Base-by-base conservation (phyloP, 2,113 vertebrate species). In the Aegotheles bennettii region DNA sequence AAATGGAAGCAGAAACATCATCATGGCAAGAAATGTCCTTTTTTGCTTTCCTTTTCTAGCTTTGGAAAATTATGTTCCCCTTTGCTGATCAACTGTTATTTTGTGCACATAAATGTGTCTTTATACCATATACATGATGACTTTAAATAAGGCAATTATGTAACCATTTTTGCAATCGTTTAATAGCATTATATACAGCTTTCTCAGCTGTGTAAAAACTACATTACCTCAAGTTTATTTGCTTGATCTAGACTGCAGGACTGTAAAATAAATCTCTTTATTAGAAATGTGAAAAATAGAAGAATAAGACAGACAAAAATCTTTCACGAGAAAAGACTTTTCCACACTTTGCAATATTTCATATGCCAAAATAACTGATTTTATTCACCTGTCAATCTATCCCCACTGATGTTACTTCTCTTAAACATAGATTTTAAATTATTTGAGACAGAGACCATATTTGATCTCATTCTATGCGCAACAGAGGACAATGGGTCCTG, bases 61-160 rank as follows among this genome's bases (percentile, higher is more conserved):
- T 89, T 40, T 71, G 33, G 21, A 73, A 82, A 67, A 2, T 51
- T 36, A 6, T 31, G 9, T 53, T 91, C 12, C 16, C 18, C 7
- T 63, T 76, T 77, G n/a, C 20, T 63, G 25, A 76, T 80, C 43
- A 73, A 3, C 18, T 60, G 16, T 63, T 75, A n/a, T 75, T 68
- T 57, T 36, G 29, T 42, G 12, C 19, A n/a, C 25, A 53, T 63
- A 82, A 67, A n/a, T 40, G 8, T 14, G 38, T 63, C 16, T 67
- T 84, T 80, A 24, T 33, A 61, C 11, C 33, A 40, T 1, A 0
- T 57, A 65, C 0, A 1, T 50, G 19, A 43, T 3, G 10, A 40
- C 21, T 74, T 57, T 53, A 47, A 68, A 63, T n/a, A 53, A 56
- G 29, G 25, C 24, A 59, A 51, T 70, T 75, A 53, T 43, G 14